phyloP scores from a whole-genome alignment of 1,140 invertebrate genomes.

The Trinorchestia longiramus region DNA sequence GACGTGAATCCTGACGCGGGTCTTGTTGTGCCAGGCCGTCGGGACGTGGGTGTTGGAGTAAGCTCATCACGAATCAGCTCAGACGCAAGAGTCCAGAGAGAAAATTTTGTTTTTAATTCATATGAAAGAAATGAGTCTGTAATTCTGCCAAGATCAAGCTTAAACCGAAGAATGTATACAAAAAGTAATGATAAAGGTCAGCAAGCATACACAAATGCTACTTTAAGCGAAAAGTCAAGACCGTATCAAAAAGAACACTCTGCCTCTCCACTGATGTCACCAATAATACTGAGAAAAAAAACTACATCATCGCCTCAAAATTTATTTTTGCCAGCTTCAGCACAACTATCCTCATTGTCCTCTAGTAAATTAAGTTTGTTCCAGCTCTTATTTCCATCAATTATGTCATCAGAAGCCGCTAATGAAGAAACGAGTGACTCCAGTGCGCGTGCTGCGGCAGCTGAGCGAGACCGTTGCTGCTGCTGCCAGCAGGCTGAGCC shows the following conservation, averaged over 20 bases:
- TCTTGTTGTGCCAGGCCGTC: no score
- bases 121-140: neutral
- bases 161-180: neutral
- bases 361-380: neutral
- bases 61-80: no score
- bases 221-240: neutral
- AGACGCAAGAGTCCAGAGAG: neutral
- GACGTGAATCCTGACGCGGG: no score
- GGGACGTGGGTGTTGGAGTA: no score
- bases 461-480: neutral
- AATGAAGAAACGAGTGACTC: neutral
- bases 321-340: neutral
- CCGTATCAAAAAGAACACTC: neutral
- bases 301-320: neutral
- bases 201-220: neutral
- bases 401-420: neutral
- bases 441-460: neutral
- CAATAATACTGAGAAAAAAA: neutral
- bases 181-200: neutral
- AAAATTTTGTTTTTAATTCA: neutral
- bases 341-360: neutral
- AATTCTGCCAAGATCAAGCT: neutral
- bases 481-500: no score
- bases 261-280: neutral
- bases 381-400: neutral